Conservation (phyloP, 2,797 vertebrate genomes). For the Hypotaenidia okinawae region DNA sequence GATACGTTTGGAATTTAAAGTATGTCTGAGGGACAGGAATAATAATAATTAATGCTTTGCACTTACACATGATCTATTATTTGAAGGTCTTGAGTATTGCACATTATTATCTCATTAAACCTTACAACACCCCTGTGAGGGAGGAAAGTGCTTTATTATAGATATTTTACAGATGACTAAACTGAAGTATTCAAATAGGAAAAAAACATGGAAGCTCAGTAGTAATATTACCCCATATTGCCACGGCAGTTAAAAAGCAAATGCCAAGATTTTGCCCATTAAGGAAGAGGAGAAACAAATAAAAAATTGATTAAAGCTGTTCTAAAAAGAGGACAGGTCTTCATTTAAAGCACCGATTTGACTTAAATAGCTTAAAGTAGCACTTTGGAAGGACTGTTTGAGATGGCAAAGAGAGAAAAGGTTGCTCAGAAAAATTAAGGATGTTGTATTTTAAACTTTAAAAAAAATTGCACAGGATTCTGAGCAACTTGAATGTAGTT, state of each 20-base stretch:
- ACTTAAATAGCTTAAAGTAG: background rate
- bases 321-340: background rate
- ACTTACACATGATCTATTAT: background rate
- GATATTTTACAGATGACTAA: slow-evolving; percentile 42
- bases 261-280: background rate
- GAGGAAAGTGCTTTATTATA: slow-evolving; percentile 21
- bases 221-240: slow-evolving; percentile 2
- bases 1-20: background rate
- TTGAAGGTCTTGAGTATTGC: background rate
- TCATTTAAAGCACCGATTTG: background rate
- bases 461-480: background rate
- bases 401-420: background rate
- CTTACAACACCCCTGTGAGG: slow-evolving; percentile 26
- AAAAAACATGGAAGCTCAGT: background rate
- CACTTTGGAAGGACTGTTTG: background rate
- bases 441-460: background rate
- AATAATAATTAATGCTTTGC: slow-evolving; percentile 52
- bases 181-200: slow-evolving; percentile 21
- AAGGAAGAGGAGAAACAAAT: slow-evolving; percentile 1
- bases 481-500: background rate
- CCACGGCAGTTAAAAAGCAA: background rate
- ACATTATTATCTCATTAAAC: slow-evolving; percentile 55
- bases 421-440: background rate
- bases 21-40: background rate
- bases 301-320: background rate